phyloP scores from a whole-genome alignment of 1,140 invertebrate species.

The Calycopis cecrops region DNA sequence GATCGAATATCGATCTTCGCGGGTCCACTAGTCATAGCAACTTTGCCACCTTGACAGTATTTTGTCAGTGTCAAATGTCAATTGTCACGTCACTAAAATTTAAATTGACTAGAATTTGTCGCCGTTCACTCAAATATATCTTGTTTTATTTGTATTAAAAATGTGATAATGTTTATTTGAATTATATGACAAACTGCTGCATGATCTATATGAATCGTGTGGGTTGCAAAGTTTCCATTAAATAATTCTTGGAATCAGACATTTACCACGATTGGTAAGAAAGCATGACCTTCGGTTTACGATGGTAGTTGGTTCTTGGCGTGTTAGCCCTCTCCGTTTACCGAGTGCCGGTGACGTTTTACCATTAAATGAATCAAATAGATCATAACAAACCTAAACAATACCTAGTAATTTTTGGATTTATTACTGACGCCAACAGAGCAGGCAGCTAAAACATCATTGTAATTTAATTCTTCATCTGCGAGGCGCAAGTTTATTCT shows the following conservation, averaged over 20 bases:
- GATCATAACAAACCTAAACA: slow-evolving; percentile 2
- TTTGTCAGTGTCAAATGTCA: neutral
- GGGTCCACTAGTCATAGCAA: no score
- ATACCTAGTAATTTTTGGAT: neutral
- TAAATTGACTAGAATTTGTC: no score
- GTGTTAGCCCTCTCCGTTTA: neutral
- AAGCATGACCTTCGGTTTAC: slow-evolving; percentile 5
- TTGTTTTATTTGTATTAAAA: neutral
- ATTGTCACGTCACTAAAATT: neutral
- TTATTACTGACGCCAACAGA: no score
- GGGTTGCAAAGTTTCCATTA: neutral
- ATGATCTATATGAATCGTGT: neutral
- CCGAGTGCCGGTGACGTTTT: neutral
- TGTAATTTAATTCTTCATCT: no score
- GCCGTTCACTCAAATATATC: no score
- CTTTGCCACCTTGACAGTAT: neutral
- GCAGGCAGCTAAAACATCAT: no score
- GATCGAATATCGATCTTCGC: no score
- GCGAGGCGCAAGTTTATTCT: no score
- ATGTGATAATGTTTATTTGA: neutral
- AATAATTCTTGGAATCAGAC: no score
- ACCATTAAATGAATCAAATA: neutral
- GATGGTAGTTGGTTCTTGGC: slow-evolving; percentile 8
- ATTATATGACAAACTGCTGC: neutral
- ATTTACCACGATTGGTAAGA: neutral